Base-by-base conservation (phyloP, 2,888 invertebrate species). In the Trisateles emortualis region DNA sequence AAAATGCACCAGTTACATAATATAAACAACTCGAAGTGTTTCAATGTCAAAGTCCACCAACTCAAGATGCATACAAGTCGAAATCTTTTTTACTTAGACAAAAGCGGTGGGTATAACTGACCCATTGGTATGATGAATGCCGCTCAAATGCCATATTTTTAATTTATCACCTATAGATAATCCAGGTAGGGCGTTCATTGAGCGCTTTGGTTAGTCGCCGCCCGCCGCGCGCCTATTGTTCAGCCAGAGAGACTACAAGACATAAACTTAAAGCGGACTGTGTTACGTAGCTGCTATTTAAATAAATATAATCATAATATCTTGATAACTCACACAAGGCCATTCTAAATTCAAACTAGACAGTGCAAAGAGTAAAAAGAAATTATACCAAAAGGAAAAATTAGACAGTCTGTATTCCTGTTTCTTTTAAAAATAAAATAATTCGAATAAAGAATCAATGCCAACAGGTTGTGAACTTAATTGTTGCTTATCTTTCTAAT, bases 81-180 rank as follows among this genome's bases (percentile, higher is more conserved):
- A 69, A 59, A 53, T 54, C 59, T 70, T 79, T 81, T 79, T 76
- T 69, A 73, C 59, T 64, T 77, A 79, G 71, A 80, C 79, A 80
- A 85, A 74, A 45, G 41, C 59, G 50, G 30, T 54, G 57, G 58
- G 53, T 60, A 48, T 72, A 77, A 83, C 82, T 84, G 87, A 81
- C 82, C 85, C 82, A 81, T 83, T 83, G 72, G 70, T 83, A 90
- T 90, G 90, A 92, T 91, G 88, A 90, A 92, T 91, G 86, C 84
- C 68, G 82, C 78, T 76, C 74, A 79, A 82, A 84, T 83, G 90
- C 81, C 91, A 92, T 91, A 91, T 90, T 92, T 90, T 83, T 90
- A 92, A 92, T 92, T 92, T 92, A 92, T 92, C 85, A 88, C 88
- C 82, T 76, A 81, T 84, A 86, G 86, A 88, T 90, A 85, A 84